Percentiles rank a stretch among this genome's conserved stretches.
Evolutionary conservation across 1,140 invertebrate genomes (phyloP).

Genomic region (Lucilia cuprina): DNA sequence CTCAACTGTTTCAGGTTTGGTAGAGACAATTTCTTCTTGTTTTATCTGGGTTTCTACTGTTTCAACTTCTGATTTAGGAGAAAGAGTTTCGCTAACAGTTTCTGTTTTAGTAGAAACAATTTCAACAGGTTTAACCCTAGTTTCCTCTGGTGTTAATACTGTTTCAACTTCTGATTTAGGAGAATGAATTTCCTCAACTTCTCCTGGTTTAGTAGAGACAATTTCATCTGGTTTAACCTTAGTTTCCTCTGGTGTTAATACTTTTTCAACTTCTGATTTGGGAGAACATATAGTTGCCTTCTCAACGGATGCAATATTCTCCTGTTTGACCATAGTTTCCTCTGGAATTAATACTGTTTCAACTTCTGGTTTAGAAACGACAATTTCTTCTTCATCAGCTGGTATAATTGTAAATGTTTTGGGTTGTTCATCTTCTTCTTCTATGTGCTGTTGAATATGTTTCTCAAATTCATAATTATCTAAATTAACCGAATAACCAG

Average conservation of each 20-base stretch:
- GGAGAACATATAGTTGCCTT: too few relatives aligned
- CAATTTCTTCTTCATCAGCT: slow-evolving; percentile 6
- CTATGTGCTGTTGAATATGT: background rate
- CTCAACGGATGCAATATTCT: slow-evolving; percentile 4
- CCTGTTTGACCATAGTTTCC: background rate
- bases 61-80: background rate
- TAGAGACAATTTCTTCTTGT: background rate
- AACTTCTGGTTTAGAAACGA: slow-evolving; percentile 19
- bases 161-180: slow-evolving; percentile 13
- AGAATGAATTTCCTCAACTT: slow-evolving; percentile 35
- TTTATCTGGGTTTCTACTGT: background rate
- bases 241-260: too few relatives aligned
- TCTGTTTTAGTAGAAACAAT: background rate
- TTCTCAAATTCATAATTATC: slow-evolving; percentile 52
- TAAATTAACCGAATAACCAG: slow-evolving; percentile 52
- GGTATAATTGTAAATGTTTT: background rate
- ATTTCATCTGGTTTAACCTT: too few relatives aligned
- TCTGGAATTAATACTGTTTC: too few relatives aligned
- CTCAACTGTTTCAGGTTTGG: background rate
- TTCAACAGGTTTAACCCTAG: slow-evolving; percentile 31
- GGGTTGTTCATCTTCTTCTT: background rate
- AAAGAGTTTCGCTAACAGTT: background rate
- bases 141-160: background rate
- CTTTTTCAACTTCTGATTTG: too few relatives aligned
- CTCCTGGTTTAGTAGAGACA: too few relatives aligned